phyloP scores from a whole-genome alignment of 2,888 invertebrate genomes.

The Stegana nigrithorax region DNA sequence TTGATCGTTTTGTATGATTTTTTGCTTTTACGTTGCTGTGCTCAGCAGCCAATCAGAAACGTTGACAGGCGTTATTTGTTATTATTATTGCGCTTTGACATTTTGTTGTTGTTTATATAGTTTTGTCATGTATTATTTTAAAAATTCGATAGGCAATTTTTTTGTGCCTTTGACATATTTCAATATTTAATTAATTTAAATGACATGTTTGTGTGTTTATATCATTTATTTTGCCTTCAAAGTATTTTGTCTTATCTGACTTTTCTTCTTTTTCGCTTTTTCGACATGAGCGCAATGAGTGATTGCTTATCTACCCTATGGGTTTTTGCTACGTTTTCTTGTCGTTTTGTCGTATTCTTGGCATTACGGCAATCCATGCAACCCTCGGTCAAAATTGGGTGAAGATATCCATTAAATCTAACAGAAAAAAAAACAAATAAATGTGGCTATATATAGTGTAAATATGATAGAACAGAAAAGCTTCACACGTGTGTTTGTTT shows the following conservation, averaged over 20 bases:
- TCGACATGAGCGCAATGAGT: not conserved
- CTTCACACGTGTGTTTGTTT: slow-evolving; percentile 10
- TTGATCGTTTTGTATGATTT: not conserved
- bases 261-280: not conserved
- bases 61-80: not conserved
- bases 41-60: slow-evolving; percentile 2
- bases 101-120: not conserved
- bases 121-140: no score
- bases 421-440: slow-evolving; percentile 32
- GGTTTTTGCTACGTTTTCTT: no score
- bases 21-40: no score
- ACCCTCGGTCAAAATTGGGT: not conserved
- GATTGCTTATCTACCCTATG: slow-evolving; percentile 23
- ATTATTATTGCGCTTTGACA: not conserved
- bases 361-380: no score
- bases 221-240: not conserved
- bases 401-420: not conserved
- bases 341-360: no score
- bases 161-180: not conserved
- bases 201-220: no score
- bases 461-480: not conserved
- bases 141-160: not conserved
- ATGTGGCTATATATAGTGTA: no score
- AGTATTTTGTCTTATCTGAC: slow-evolving; percentile 2
- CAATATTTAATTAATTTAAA: no score